Evolutionary conservation across 1,140 invertebrate species (phyloP).

Genomic region (Kradibia gibbosae): DNA sequence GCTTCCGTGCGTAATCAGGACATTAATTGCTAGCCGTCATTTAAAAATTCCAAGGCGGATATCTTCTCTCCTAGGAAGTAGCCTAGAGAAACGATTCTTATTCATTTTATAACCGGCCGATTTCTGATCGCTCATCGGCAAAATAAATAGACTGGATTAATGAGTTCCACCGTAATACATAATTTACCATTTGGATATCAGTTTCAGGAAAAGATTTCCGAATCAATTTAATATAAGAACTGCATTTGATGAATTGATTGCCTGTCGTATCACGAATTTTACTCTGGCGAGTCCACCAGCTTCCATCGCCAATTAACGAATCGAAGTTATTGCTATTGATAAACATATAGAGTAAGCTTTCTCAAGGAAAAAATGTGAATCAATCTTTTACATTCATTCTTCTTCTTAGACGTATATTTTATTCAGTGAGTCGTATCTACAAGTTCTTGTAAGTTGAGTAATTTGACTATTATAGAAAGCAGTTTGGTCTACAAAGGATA

Average conservation of each 20-base stretch:
- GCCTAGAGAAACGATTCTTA: constrained; percentile 3
- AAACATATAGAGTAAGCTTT: neutral
- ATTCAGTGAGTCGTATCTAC: neutral
- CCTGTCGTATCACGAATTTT: constrained; percentile 18
- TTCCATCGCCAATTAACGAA: neutral
- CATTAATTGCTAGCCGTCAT: neutral
- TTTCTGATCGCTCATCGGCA: neutral
- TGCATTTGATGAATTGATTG: constrained; percentile 10
- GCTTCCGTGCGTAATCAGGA: neutral
- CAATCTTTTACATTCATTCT: neutral
- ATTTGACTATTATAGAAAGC: constrained; percentile 21
- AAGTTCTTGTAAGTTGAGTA: neutral
- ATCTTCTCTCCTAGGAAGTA: neutral
- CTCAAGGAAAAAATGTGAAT: neutral
- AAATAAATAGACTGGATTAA: constrained; percentile 16
- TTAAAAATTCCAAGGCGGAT: neutral
- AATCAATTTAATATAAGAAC: constrained; percentile 9
- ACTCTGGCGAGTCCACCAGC: neutral
- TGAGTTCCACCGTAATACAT: constrained; percentile 4
- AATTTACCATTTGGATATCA: constrained; percentile 26
- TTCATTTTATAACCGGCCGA: neutral
- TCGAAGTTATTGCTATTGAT: constrained; percentile 9
- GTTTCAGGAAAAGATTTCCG: neutral
- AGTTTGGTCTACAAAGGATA: neutral
- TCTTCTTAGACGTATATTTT: neutral